Base-by-base conservation (phyloP, 2,888 invertebrate species). In the Chaetoderma sp. region DNA sequence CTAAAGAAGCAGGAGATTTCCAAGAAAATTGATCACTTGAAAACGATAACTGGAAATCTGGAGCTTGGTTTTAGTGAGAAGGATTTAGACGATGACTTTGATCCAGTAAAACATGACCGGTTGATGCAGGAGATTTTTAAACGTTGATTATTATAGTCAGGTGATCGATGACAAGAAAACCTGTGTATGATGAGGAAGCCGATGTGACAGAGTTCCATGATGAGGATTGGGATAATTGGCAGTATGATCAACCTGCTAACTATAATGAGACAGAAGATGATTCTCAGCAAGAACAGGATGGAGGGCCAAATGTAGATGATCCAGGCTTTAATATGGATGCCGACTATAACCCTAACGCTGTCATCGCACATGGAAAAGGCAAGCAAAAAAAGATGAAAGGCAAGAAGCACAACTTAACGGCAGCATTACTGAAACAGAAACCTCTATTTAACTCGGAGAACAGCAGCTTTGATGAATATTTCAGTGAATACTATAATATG, bases 401-500 rank as follows among this genome's bases (percentile, higher is more conserved):
- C n/a, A 91, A 92, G 71, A n/a, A n/a, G n/a, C n/a, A n/a, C n/a
- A n/a, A n/a, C n/a, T n/a, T n/a, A n/a, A n/a, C n/a, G n/a, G n/a
- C n/a, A n/a, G n/a, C n/a, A n/a, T n/a, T n/a, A n/a, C n/a, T n/a
- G n/a, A n/a, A n/a, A n/a, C n/a, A n/a, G n/a, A n/a, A n/a, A n/a
- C n/a, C n/a, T n/a, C n/a, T n/a, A n/a, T n/a, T n/a, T n/a, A n/a
- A n/a, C n/a, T n/a, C n/a, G n/a, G n/a, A n/a, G n/a, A n/a, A n/a
- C n/a, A n/a, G n/a, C n/a, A n/a, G n/a, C n/a, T 96, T 94, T 86
- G 91, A 92, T 33, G 90, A 96, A 76, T 96, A 96, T 82, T 91
- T 96, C 83, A 95, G 98, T 78, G 96, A 98, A 86, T 98, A 97
- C 85, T 98, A 98, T 83, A 91, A 93, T 78, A 88, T 98, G 83